Conservation (phyloP, 2,797 vertebrate genomes). For the Amblyraja radiata region DNA sequence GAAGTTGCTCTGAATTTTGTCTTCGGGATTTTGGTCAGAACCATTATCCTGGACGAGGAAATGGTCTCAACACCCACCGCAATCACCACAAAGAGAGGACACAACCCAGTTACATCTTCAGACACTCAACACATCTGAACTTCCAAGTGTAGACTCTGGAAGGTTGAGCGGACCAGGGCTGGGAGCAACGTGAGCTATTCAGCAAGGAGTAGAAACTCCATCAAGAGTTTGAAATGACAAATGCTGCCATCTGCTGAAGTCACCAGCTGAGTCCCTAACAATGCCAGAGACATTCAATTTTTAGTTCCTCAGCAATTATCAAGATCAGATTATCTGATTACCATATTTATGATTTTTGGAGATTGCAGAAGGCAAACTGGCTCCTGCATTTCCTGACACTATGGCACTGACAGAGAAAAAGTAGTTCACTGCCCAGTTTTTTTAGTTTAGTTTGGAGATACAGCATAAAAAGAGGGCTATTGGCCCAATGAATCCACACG, state of each 20-base stretch:
- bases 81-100: not conserved
- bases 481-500: no score
- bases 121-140: not conserved
- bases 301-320: not conserved
- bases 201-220: not conserved
- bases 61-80: not conserved
- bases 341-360: not conserved
- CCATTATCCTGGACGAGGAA: not conserved
- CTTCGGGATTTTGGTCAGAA: not conserved
- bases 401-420: not conserved
- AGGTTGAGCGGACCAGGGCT: not conserved
- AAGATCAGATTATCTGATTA: not conserved
- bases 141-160: not conserved
- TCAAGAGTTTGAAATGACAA: not conserved
- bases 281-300: not conserved
- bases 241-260: not conserved
- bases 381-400: not conserved
- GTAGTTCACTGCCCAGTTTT: not conserved
- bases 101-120: not conserved
- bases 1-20: not conserved
- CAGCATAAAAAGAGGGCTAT: no score
- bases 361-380: not conserved
- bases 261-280: no score
- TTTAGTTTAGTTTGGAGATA: not conserved
- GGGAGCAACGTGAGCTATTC: not conserved